Percentiles rank a stretch among this genome's conserved stretches.
Conservation (phyloP, 2,113 vertebrate genomes). For the Pseudois nayaur region DNA sequence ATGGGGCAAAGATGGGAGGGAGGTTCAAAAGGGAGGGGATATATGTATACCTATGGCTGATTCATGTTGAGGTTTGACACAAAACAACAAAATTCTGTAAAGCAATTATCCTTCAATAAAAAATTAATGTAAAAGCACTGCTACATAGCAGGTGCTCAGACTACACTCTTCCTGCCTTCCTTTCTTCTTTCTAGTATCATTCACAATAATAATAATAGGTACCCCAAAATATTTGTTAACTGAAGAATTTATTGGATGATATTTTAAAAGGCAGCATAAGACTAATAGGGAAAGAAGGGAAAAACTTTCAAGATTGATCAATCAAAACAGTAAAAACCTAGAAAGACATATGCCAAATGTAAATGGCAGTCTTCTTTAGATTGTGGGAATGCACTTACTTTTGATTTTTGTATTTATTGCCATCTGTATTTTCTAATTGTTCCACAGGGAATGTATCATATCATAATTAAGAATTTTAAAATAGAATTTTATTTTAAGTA, state of each 20-base stretch:
- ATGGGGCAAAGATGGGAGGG: not conserved
- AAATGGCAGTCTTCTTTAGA: not conserved
- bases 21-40: not conserved
- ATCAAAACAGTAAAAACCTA: not conserved
- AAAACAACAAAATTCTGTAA: not conserved
- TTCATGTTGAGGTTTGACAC: not conserved
- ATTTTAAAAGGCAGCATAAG: not conserved
- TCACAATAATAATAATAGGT: slow-evolving; percentile 1
- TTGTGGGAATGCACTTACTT: not conserved
- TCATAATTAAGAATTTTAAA: slow-evolving; percentile 4
- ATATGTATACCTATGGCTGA: not conserved
- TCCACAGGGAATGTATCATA: not conserved
- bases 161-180: not conserved
- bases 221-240: not conserved
- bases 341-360: not conserved
- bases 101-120: not conserved
- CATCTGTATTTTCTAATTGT: not conserved
- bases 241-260: not conserved
- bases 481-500: not conserved
- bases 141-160: not conserved
- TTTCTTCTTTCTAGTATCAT: not conserved
- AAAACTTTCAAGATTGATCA: not conserved
- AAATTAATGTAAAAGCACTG: not conserved
- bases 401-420: not conserved
- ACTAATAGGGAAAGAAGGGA: not conserved